A percentile compares a stretch with the other conserved stretches of the same genome.
phyloP scores from a whole-genome alignment of 2,888 invertebrate species.

The Onchidella celtica region DNA sequence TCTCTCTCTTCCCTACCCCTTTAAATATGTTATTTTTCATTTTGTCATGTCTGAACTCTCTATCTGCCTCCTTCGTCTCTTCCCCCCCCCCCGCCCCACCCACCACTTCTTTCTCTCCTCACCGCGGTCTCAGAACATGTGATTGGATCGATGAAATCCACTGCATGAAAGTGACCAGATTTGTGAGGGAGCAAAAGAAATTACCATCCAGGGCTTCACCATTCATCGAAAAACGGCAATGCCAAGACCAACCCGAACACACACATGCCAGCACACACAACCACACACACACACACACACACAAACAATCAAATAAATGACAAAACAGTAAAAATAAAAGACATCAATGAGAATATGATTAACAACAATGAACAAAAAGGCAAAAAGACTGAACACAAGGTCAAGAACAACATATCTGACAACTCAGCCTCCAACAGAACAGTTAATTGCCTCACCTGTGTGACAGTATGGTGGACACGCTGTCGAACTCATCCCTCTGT shows the following conservation, averaged over 20 bases:
- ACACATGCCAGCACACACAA: not conserved
- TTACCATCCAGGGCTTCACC: too few species aligned
- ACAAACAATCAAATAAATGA: not conserved
- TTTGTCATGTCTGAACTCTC: too few species aligned
- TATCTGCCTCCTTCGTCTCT: too few species aligned
- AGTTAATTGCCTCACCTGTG: slow-evolving; percentile 16
- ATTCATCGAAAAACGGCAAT: too few species aligned
- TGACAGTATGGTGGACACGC: slow-evolving; percentile 22
- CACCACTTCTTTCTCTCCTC: too few species aligned
- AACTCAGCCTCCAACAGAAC: not conserved
- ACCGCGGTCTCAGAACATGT: too few species aligned
- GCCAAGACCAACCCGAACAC: not conserved
- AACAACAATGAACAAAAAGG: not conserved
- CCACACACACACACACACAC: not conserved
- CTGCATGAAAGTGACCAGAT: too few species aligned
- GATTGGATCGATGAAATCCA: too few species aligned
- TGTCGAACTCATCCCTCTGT: slow-evolving; percentile 27
- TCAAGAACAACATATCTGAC: not conserved
- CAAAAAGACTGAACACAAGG: not conserved
- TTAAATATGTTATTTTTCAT: too few species aligned
- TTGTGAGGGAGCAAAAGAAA: too few species aligned
- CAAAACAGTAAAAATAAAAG: not conserved
- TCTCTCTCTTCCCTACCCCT: too few species aligned
- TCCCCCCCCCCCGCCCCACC: too few species aligned
- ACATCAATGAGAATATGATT: not conserved